Percentiles rank a stretch among this genome's conserved stretches.
Evolutionary conservation across 1,140 invertebrate species (phyloP).

Genomic region (Chionoecetes opilio): DNA sequence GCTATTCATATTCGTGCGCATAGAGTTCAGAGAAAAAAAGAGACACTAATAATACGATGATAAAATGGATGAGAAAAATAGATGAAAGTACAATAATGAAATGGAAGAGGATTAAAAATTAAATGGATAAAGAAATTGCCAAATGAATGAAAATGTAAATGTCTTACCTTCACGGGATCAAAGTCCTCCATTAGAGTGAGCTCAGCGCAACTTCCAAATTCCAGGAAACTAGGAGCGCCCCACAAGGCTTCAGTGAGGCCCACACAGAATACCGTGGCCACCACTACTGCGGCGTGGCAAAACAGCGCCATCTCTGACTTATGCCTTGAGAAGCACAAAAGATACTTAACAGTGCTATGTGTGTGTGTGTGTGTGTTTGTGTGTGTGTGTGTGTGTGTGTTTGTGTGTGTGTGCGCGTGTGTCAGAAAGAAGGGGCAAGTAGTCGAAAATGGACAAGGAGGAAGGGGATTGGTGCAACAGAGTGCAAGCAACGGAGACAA

Average conservation of each 20-base stretch:
- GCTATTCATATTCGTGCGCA: not conserved
- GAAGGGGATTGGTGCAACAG: not conserved
- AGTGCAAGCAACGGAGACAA: not conserved
- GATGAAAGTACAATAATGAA: not conserved
- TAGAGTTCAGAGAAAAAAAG: not conserved
- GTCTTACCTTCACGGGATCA: conserved; percentile 66
- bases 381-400: not conserved
- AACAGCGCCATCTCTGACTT: not conserved
- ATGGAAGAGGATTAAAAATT: not conserved
- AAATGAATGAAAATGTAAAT: not conserved
- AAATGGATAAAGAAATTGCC: not conserved
- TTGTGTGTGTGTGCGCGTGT: not conserved
- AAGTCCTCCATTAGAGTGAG: conserved; percentile 56
- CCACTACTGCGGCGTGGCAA: not conserved
- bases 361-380: conserved; percentile 7
- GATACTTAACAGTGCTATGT: not conserved
- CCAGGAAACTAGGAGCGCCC: conserved; percentile 54
- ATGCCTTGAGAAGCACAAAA: not conserved
- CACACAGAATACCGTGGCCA: not conserved
- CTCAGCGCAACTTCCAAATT: conserved; percentile 51
- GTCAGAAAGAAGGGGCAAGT: not conserved
- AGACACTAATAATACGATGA: too few species aligned
- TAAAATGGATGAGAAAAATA: too few species aligned
- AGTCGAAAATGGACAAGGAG: not conserved
- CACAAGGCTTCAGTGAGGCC: not conserved